These are phyloP conservation scores for Plectus sambesii DNA, from an alignment of 1,140 invertebrate species.

Conservation along the genomic window DNA sequence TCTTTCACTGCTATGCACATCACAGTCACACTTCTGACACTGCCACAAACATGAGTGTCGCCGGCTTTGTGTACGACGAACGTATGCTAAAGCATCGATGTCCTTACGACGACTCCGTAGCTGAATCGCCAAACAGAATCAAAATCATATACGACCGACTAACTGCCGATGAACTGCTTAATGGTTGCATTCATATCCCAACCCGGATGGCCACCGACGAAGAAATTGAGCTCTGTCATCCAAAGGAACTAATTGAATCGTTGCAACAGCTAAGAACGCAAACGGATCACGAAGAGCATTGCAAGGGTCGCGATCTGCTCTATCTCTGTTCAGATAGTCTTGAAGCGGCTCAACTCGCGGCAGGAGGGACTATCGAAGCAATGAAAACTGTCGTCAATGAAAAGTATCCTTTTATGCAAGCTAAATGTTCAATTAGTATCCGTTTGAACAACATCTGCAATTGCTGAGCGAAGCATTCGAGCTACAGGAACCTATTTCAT, in stretches of 20 bases:
- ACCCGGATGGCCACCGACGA: constrained; percentile 24
- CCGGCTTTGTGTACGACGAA: constrained; percentile 27
- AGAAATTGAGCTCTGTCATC: constrained; percentile 21
- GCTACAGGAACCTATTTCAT: no score
- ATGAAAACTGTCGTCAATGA: constrained; percentile 21
- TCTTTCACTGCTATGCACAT: no score
- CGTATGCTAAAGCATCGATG: constrained; percentile 27
- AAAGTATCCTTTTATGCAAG: no score
- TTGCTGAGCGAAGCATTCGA: no score
- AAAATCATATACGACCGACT: constrained; percentile 25
- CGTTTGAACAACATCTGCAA: no score
- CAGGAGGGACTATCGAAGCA: constrained; percentile 21
- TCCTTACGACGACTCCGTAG: constrained; percentile 18
- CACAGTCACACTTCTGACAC: no score
- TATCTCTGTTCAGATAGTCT: constrained; percentile 18
- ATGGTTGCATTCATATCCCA: constrained; percentile 16
- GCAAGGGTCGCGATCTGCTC: constrained; percentile 23
- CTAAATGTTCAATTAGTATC: no score
- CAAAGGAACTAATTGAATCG: constrained; percentile 15
- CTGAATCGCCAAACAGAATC: constrained; percentile 22
- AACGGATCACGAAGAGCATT: constrained; percentile 25
- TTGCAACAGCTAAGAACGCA: constrained; percentile 17
- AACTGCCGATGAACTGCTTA: constrained; percentile 15
- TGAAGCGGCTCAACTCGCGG: constrained; percentile 20
- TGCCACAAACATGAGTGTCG: no score